These are phyloP conservation scores for Octonoba sinensis DNA, from an alignment of 2,888 invertebrate genomes.

Conservation along the genomic window DNA sequence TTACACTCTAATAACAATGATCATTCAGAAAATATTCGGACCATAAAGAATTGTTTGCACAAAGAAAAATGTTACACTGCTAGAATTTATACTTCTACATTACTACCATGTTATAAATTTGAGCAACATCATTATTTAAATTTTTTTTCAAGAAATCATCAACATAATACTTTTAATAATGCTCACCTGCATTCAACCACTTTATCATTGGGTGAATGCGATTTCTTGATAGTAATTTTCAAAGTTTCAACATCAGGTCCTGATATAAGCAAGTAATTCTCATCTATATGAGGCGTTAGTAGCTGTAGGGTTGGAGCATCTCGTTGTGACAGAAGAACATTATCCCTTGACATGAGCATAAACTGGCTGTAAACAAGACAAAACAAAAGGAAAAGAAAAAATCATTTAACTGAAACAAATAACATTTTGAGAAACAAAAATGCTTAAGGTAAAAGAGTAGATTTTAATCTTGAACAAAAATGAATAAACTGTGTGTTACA, in stretches of 20 bases:
- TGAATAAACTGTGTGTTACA: too few species aligned
- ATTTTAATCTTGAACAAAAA: too few species aligned
- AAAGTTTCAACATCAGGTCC: slow-evolving; percentile 12
- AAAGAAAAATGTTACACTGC: neutral
- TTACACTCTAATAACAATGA: too few species aligned
- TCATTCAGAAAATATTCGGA: too few species aligned
- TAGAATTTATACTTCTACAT: neutral
- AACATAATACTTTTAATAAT: neutral
- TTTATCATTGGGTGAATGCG: slow-evolving; percentile 10
- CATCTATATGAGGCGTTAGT: slow-evolving; percentile 19
- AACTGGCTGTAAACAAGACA: slow-evolving; percentile 16
- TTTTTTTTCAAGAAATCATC: neutral
- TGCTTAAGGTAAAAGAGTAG: neutral
- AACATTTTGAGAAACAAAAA: too few species aligned
- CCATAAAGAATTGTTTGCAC: too few species aligned
- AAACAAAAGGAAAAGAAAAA: too few species aligned
- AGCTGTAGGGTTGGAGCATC: slow-evolving; percentile 27
- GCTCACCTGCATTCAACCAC: slow-evolving; percentile 34
- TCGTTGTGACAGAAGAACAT: slow-evolving; percentile 19
- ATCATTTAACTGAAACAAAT: too few species aligned
- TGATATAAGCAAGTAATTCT: slow-evolving; percentile 16
- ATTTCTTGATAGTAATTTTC: slow-evolving; percentile 28
- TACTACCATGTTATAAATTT: too few species aligned
- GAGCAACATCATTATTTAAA: too few species aligned
- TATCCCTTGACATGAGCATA: slow-evolving; percentile 31